phyloP scores from a whole-genome alignment of 2,888 invertebrate species.

The Ormyrus rosae region DNA sequence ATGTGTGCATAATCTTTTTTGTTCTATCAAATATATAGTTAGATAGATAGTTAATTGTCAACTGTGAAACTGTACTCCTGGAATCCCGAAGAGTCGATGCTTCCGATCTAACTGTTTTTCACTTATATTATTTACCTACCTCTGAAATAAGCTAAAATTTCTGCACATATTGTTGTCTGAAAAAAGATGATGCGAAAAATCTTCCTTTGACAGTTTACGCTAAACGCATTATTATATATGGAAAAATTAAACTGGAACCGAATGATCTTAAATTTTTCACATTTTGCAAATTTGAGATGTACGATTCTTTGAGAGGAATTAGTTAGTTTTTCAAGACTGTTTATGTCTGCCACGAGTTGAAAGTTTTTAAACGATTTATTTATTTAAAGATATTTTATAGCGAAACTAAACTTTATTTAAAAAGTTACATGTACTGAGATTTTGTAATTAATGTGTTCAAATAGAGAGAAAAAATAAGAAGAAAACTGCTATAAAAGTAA shows the following conservation, averaged over 20 bases:
- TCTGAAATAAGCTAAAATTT: slow-evolving; percentile 49
- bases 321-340: slow-evolving; percentile 50
- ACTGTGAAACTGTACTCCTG: slow-evolving; percentile 45
- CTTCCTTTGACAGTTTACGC: slow-evolving; percentile 16
- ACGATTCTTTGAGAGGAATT: slow-evolving; percentile 46
- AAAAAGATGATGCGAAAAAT: slow-evolving; percentile 30
- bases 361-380: slow-evolving; percentile 31
- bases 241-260: background rate
- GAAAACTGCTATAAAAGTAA: slow-evolving; percentile 26
- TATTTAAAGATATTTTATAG: slow-evolving; percentile 42
- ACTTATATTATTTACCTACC: slow-evolving; percentile 46
- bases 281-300: slow-evolving; percentile 40
- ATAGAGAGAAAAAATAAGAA: slow-evolving; percentile 34
- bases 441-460: slow-evolving; percentile 55
- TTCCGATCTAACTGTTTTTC: slow-evolving; percentile 53
- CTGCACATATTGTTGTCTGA: slow-evolving; percentile 54
- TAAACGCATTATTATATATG: slow-evolving; percentile 1
- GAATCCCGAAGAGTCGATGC: slow-evolving; percentile 49
- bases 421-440: slow-evolving; percentile 44
- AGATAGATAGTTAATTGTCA: slow-evolving; percentile 57
- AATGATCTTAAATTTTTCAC: slow-evolving; percentile 6
- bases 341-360: slow-evolving; percentile 49
- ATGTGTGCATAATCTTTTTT: slow-evolving; percentile 52
- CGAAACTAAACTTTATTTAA: slow-evolving; percentile 37
- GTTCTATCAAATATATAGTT: slow-evolving; percentile 43